Evolutionary conservation across 2,888 invertebrate species (phyloP), one percentile per base, ranked within the genome.

Genomic region (Stenotaenia linearis): DNA sequence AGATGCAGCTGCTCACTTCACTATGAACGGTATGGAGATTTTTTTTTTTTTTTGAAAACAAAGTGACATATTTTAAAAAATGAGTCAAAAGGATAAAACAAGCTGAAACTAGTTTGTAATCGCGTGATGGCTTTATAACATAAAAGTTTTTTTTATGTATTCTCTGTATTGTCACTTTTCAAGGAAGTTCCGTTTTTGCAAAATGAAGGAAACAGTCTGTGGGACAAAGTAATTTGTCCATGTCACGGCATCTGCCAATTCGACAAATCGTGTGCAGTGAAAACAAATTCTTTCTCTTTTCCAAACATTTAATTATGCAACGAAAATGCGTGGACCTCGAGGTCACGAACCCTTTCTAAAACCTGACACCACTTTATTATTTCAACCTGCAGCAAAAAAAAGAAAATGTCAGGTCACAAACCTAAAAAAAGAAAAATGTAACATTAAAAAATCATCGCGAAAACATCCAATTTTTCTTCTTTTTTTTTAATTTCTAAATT

Each of bases 1-100:
- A 85, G 95, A 96, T 85, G 92, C 18, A 6, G 1, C 94, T 90
- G 95, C 96, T 85, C 91, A 94, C 88, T 97, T 97, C 86, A 95
- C 95, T 88, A 96, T 97, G 96, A 97, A 97, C 86, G 97, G 96
- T 90, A 88, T 89, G 87, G 75, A 9, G 40, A 3, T 40, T 9
- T 32, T 32, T 9, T 32, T 32, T 9, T 32, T 32, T 6, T 32
- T 32, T 32, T 32, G n/a, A n/a, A n/a, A n/a, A n/a, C 35, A 9
- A 6, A 35, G 10, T 45, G 5, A n/a, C 15, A n/a, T 15, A 18
- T 18, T 18, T 45, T 45, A 3, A n/a, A n/a, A n/a, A n/a, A n/a
- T n/a, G n/a, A n/a, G n/a, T n/a, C n/a, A n/a, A n/a, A n/a, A 3
- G n/a, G 2, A n/a, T 45, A 18, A 18, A 40, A 30, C 21, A 2